Evolutionary conservation across 2,113 vertebrate species (phyloP), one percentile per base, ranked within the genome.

Genomic region (Ceuthmochares aereus): DNA sequence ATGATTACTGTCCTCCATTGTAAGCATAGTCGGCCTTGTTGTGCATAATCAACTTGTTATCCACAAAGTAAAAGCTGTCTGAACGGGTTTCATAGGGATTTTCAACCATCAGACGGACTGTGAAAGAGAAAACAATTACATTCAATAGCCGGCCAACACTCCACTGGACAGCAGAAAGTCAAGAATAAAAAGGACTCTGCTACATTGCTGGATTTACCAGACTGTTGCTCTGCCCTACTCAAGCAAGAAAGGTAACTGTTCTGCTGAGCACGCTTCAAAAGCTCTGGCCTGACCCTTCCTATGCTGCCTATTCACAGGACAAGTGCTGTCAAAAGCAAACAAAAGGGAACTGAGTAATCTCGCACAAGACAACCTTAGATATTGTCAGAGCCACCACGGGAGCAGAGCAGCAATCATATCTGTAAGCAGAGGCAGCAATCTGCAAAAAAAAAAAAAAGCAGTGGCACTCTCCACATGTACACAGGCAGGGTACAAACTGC

Each of bases 11-110:
- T 90, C 99, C 99, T 59, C 99, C 99, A 0, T 99, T 99, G 97
- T 99, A 99, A 89, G 99, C 99, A 78, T 99, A 99, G 91, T 99
- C 99, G 13, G 99, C 99, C 96, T 99, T 99, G 98, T 99, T 99
- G 98, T 99, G 99, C 99, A 99, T 99, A 96, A 99, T 98, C 97
- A 99, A 98, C 98, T 99, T 99, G 99, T 99, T 99, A 98, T 99
- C 99, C 93, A 99, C 99, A 97, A 99, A 99, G 98, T 99, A 99
- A 98, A 99, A 99, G 98, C 99, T 99, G 98, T 99, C 99, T 25
- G 99, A 99, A 97, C 98, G 98, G 14, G 99, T 99, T 97, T 99
- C 99, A 4, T 99, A 99, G 0, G 99, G 99, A 52, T 99, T 98
- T 23, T 98, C 99, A 89, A 99, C 99, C 99, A 99, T 99, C 97